A percentile compares a stretch with the other conserved stretches of the same genome.
phyloP scores from a whole-genome alignment of 2,888 invertebrate species.

The Timandra comae region DNA sequence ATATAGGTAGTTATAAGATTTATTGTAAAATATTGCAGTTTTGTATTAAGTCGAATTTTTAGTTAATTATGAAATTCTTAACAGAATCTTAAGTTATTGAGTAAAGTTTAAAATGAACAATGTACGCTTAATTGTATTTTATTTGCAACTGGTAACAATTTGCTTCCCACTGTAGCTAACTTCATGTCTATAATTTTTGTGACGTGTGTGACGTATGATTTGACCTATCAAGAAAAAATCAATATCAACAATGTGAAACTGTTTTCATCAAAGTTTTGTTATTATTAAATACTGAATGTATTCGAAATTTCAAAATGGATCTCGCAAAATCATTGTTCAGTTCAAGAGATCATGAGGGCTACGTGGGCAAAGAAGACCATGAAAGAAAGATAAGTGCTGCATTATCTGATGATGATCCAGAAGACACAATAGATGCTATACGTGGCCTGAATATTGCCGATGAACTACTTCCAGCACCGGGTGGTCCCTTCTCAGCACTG shows the following conservation, averaged over 20 bases:
- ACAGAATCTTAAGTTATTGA: too few relatives aligned
- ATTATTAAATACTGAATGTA: neutral
- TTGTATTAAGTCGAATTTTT: too few relatives aligned
- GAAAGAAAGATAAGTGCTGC: constrained; percentile 87
- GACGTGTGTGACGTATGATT: neutral
- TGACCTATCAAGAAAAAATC: neutral
- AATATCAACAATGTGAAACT: constrained; percentile 3
- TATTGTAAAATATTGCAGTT: too few relatives aligned
- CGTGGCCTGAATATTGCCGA: constrained; percentile 83
- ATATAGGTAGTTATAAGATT: too few relatives aligned
- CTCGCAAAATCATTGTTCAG: constrained; percentile 94
- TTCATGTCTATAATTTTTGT: neutral
- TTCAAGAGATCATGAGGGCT: constrained; percentile 90
- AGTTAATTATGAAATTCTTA: too few relatives aligned
- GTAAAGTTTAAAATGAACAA: too few relatives aligned
- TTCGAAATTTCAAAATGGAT: constrained; percentile 84
- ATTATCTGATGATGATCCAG: constrained; percentile 86
- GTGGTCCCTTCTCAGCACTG: constrained; percentile 95
- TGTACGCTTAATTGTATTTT: too few relatives aligned
- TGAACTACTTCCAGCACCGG: constrained; percentile 84
- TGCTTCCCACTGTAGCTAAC: neutral
- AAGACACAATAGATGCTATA: constrained; percentile 79
- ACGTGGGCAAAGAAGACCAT: constrained; percentile 90
- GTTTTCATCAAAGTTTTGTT: neutral
- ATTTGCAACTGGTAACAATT: too few relatives aligned